Conservation (phyloP, 2,113 vertebrate species). For the Sterrhoptilus dennistouni region DNA sequence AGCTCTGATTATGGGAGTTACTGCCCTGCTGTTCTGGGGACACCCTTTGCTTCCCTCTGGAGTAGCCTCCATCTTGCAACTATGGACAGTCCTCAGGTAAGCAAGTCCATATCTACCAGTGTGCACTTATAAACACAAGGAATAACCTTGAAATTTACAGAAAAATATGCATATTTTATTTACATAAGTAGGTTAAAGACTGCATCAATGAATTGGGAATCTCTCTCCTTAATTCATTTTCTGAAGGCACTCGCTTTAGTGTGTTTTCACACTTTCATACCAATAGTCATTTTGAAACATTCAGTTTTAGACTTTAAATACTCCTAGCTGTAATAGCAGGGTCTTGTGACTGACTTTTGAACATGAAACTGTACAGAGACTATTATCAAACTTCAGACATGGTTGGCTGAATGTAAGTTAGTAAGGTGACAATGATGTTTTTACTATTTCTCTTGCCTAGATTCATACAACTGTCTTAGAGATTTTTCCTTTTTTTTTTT, state of each 20-base stretch:
- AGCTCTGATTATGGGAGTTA: fast-evolving
- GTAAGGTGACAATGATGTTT: background rate
- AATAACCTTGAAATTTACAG: background rate
- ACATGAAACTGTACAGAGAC: background rate
- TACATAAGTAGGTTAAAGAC: background rate
- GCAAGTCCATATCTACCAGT: background rate
- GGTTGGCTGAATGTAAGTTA: background rate
- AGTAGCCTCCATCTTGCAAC: background rate
- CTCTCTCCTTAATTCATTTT: background rate
- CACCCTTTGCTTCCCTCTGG: background rate
- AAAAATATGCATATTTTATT: background rate
- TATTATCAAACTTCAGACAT: background rate
- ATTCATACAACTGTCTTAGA: background rate
- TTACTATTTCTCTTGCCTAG: background rate
- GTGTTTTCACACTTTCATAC: background rate
- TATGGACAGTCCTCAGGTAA: background rate
- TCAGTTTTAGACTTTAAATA: background rate
- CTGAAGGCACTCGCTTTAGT: background rate
- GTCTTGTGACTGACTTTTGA: background rate
- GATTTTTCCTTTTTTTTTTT: background rate
- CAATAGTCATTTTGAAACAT: background rate
- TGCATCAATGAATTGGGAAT: background rate
- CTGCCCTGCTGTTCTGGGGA: fast-evolving
- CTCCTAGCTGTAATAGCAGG: background rate
- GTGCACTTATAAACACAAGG: background rate